Base-by-base conservation (phyloP, 2,888 invertebrate species). In the Agelastica alni region DNA sequence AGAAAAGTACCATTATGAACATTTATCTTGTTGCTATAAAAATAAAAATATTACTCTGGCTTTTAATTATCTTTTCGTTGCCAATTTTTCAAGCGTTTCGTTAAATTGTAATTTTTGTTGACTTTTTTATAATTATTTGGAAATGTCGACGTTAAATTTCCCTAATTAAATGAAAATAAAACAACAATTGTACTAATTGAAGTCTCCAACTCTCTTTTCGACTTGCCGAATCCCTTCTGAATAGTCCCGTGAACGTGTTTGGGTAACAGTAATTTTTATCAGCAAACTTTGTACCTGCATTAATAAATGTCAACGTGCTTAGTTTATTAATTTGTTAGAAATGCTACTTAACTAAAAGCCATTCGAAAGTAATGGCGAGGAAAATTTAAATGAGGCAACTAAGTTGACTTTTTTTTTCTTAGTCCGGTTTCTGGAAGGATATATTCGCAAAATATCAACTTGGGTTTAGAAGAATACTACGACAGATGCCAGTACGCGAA, bases 161-260 rank as follows among this genome's bases (percentile, higher is more conserved):
- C n/a, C 37, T 20, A n/a, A 17, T 20, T 31, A 28, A 12, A 17
- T 9, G 20, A 42, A 37, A 51, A 45, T 20, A 12, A 37, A 44
- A 51, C 51, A 51, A 51, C 44, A 37, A 5, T 39, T 36, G 9
- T 6, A 16, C 22, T 30, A 51, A 45, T 45, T 45, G 51, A 31
- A 51, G 28, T 37, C 2, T 14, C 28, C 34, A 41, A 48, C 39
- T 47, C 44, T 53, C 53, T 45, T 36, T 13, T 14, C 16, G 32
- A 51, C 28, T 42, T 52, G 34, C 30, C 28, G 17, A 56, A 52
- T 48, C 52, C 47, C 48, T n/a, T 22, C 10, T 34, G 37, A 42
- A 43, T 14, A 31, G 28, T 22, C 46, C 30, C 13, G 39, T 32
- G 32, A 39, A 56, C 56, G 56, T 56, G 56, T 52, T 48, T 51